Base-by-base conservation (phyloP, 2,113 vertebrate genomes). In the Laterallus jamaicensis region DNA sequence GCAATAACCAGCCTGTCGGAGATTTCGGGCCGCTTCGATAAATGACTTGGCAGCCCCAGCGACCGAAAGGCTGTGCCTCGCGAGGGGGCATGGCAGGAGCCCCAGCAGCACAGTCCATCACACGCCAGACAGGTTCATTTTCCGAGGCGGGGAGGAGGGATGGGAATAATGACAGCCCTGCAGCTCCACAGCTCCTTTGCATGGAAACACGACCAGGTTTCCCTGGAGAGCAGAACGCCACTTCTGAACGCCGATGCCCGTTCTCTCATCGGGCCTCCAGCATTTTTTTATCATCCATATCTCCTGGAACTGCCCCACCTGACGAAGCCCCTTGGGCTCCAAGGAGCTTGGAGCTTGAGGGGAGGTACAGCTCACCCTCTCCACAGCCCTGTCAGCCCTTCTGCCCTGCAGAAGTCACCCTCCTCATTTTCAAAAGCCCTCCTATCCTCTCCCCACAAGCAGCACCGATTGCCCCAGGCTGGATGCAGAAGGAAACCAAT, bases 11-110 rank as follows among this genome's bases (percentile, higher is more conserved):
- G 25, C 15, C 54, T 37, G 21, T 31, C 58, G 50, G 60, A 75
- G 60, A 63, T 47, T 49, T 31, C 35, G n/a, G 29, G 52, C 12
- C 5, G 2, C 40, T 62, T 60, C 3, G 0, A 35, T 28, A 39
- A 88, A 83, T 19, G 4, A 16, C 21, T 70, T 40, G 26, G 5
- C 74, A 62, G 11, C 5, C 26, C 16, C n/a, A 35, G 39, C 47
- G 68, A 5, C 54, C 5, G 35, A 29, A 52, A 39, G 40, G 9
- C 54, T 55, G 42, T 54, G 49, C 44, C 49, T 76, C 39, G 31
- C 0, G 0, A 10, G 16, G n/a, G 31, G 10, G 22, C 17, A 28
- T 2, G 9, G n/a, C 0, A 0, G 25, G 58, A 86, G 20, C 50
- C 50, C 25, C 71, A 81, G 54, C 55, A 88, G 35, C 37, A 22